Evolutionary conservation across 2,888 invertebrate species (phyloP), one percentile per base, ranked within the genome.

Genomic region (Osmoderma eremita): DNA sequence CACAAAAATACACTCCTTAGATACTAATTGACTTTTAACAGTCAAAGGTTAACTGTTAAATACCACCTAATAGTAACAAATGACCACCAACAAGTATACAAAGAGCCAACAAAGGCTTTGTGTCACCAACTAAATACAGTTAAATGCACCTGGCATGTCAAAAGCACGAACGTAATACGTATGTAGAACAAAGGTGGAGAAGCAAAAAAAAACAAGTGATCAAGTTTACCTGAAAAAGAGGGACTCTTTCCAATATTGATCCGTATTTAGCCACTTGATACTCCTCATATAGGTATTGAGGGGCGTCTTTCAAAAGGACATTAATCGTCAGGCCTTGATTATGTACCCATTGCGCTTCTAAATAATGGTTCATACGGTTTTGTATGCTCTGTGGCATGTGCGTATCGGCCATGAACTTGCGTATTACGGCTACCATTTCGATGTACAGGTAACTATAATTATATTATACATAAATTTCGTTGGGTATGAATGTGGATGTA

Each of bases 331-430:
- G 49, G 17, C 75, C 75, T 30, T 67, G 53, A 51, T 71, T 72
- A n/a, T 71, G 63, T n/a, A 67, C 63, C 74, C 74, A 75, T 41
- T 74, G 74, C 2, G 73, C 69, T 36, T 72, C 71, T 53, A 74
- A 64, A 65, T 74, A 75, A 20, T 67, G 65, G 49, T 74, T 69
- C 56, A 72, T 65, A 10, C 75, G 66, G 15, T 69, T 42, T 45
- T 73, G 71, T 20, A 71, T 71, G 42, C 36, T 66, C 6, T 48
- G 18, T 1, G 73, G 56, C 71, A 75, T 73, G 5, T 74, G 65
- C 12, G 68, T 71, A 6, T 66, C 69, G 17, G 51, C 41, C 70
- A 75, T 71, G 54, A 71, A 75, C 36, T 72, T 72, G 24, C 70
- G 67, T 17, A 73, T 67, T 30, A 74, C 72, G 0, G 65, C 49